Percentiles rank a stretch among this genome's conserved stretches.
Evolutionary conservation across 2,113 vertebrate genomes (phyloP).

Genomic region (Tichodroma muraria): DNA sequence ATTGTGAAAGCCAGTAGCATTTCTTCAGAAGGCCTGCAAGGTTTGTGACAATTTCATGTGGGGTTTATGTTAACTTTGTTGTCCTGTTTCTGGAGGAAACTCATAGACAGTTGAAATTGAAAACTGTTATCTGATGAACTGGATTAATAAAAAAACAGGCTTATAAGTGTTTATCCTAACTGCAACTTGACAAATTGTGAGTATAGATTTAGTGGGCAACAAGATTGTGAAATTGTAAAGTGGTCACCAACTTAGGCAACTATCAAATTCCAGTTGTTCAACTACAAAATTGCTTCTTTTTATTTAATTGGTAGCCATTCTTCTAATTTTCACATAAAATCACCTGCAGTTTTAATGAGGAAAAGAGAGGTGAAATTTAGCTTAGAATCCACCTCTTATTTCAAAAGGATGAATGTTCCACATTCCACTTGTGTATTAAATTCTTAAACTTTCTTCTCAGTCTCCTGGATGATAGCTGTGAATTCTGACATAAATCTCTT

Average conservation of each 20-base stretch:
- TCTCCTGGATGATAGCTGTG: background rate
- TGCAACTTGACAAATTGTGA: background rate
- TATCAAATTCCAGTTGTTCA: background rate
- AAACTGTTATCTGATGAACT: background rate
- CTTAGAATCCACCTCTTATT: background rate
- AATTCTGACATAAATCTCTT: background rate
- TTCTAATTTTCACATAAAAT: background rate
- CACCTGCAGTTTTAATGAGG: background rate
- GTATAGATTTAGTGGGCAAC: background rate
- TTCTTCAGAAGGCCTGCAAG: background rate
- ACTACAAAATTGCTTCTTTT: background rate
- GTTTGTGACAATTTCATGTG: background rate
- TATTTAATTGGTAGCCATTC: background rate
- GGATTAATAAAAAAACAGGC: background rate
- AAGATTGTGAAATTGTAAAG: background rate
- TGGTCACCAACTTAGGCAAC: background rate
- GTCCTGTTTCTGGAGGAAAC: background rate
- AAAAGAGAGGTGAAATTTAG: background rate
- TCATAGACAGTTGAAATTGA: background rate
- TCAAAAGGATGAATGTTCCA: background rate
- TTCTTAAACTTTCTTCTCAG: background rate
- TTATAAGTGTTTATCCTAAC: background rate
- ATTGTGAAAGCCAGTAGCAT: background rate
- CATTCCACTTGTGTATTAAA: background rate
- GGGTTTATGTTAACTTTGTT: background rate